Evolutionary conservation across 2,888 invertebrate genomes (phyloP).

Genomic region (Callimorpha dominula): DNA sequence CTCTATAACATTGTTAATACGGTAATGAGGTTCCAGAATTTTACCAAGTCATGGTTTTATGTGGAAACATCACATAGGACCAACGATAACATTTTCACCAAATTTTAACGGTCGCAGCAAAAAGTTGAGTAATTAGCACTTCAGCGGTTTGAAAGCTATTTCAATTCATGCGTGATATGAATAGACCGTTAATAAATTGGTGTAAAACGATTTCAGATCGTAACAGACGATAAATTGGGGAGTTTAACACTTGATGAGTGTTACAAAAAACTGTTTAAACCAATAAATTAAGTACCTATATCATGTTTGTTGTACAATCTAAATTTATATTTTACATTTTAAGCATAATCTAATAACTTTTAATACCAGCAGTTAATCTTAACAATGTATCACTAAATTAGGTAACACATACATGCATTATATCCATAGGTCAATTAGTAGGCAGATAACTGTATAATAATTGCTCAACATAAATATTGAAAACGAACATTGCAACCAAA

Average conservation of each 20-base stretch:
- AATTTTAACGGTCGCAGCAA: slow-evolving; percentile 58
- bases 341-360: no score
- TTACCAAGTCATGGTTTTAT: slow-evolving; percentile 29
- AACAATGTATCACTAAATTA: no score
- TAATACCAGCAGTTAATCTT: no score
- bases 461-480: no score
- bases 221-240: neutral
- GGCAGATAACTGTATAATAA: no score
- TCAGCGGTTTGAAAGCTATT: slow-evolving; percentile 59
- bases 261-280: neutral
- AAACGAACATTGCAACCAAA: no score
- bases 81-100: slow-evolving; percentile 55
- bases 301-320: no score
- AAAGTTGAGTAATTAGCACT: slow-evolving; percentile 74
- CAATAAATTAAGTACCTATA: no score
- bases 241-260: neutral
- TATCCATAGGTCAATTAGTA: no score
- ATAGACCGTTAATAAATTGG: slow-evolving; percentile 41
- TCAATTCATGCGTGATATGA: slow-evolving; percentile 58
- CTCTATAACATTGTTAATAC: neutral
- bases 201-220: neutral
- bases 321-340: no score
- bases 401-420: no score
- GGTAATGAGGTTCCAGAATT: slow-evolving; percentile 20
- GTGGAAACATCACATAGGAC: slow-evolving; percentile 48